Conservation (phyloP, 2,113 vertebrate species). For the Falco punctatus region DNA sequence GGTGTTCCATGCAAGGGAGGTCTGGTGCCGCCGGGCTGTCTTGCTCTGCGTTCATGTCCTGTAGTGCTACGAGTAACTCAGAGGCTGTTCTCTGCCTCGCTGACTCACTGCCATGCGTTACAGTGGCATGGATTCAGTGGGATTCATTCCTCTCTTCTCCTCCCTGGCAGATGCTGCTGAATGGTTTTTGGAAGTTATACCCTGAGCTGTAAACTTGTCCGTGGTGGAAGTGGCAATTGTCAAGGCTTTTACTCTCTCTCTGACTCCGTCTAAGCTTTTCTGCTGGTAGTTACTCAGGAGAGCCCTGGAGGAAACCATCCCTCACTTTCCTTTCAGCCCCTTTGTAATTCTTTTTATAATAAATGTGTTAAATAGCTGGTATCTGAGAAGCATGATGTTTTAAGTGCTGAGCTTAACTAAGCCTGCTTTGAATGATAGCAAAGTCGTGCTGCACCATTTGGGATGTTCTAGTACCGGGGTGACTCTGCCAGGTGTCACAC, state of each 20-base stretch:
- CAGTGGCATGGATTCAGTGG: neutral
- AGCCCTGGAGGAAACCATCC: neutral
- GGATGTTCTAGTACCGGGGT: neutral
- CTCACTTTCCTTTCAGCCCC: conserved; percentile 12
- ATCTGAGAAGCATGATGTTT: neutral
- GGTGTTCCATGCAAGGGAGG: neutral
- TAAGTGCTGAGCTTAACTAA: neutral
- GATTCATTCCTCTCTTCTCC: neutral
- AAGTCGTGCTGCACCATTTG: neutral
- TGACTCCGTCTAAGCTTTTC: neutral
- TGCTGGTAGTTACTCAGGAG: neutral
- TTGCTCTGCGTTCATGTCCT: neutral
- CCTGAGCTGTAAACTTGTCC: neutral
- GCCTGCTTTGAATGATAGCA: neutral
- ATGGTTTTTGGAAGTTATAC: neutral
- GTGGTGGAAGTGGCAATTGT: neutral
- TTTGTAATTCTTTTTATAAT: conserved; percentile 1
- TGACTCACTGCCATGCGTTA: neutral
- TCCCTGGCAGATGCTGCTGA: neutral
- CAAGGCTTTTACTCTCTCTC: neutral
- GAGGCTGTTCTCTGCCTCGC: neutral
- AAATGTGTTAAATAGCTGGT: neutral
- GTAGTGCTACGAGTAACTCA: neutral
- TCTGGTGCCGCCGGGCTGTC: neutral
- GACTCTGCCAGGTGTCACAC: neutral